phyloP scores from a whole-genome alignment of 2,888 invertebrate genomes.

The Brachyptera risi region DNA sequence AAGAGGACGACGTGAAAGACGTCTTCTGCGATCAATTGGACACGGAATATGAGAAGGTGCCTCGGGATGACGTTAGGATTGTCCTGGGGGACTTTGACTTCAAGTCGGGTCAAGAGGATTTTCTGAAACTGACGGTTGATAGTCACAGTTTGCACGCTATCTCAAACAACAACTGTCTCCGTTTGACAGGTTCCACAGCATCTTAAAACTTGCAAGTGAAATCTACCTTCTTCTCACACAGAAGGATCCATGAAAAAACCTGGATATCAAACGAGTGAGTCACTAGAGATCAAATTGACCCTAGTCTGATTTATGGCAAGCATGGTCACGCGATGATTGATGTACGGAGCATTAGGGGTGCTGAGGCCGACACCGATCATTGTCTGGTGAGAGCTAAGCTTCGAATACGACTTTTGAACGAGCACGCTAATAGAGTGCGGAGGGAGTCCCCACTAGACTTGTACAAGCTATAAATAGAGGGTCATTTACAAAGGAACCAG shows the following conservation, averaged over 20 bases:
- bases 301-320: neutral
- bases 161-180: neutral
- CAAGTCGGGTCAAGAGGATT: neutral
- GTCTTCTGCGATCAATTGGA: neutral
- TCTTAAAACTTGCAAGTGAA: neutral
- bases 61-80: neutral
- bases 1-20: neutral
- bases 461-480: neutral
- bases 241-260: neutral
- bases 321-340: neutral
- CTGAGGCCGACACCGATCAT: neutral
- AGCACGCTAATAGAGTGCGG: neutral
- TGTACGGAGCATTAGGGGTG: neutral
- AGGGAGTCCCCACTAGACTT: neutral
- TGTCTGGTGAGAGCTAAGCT: neutral
- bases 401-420: no score
- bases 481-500: no score
- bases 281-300: neutral
- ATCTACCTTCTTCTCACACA: neutral
- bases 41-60: neutral
- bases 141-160: neutral
- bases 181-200: neutral
- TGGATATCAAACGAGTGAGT: neutral
- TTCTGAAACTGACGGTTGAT: neutral
- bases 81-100: neutral